These are phyloP conservation scores for Heteromyza rotundicornis DNA, from an alignment of 2,888 invertebrate genomes.

Conservation along the genomic window DNA sequence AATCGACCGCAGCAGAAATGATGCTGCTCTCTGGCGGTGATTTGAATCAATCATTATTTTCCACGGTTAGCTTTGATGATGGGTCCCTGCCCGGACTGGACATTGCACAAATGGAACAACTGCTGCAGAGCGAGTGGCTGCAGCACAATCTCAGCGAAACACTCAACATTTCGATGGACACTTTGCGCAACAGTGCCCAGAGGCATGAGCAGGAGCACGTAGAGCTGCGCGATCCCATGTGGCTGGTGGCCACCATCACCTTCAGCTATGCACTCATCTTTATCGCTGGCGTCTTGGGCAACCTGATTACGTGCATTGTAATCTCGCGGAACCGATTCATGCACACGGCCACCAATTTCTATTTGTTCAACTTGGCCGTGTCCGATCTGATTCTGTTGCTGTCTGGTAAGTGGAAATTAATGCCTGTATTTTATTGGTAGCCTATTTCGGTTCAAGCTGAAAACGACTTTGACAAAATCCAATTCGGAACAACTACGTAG, in stretches of 20 bases:
- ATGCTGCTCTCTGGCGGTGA: neutral
- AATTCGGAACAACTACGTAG: too few species aligned
- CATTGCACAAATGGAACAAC: neutral
- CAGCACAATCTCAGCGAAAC: slow-evolving; percentile 55
- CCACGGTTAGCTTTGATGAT: too few species aligned
- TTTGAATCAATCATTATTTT: neutral
- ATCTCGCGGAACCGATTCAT: slow-evolving; percentile 82
- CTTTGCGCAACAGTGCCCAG: slow-evolving; percentile 52
- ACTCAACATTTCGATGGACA: slow-evolving; percentile 56
- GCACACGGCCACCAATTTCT: slow-evolving; percentile 83
- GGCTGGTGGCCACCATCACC: slow-evolving; percentile 66
- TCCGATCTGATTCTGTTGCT: slow-evolving; percentile 80
- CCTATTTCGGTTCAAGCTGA: too few species aligned
- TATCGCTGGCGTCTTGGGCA: slow-evolving; percentile 79
- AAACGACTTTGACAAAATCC: too few species aligned
- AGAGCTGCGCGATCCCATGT: slow-evolving; percentile 32
- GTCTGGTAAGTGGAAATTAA: slow-evolving; percentile 66
- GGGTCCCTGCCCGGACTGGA: neutral
- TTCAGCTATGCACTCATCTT: slow-evolving; percentile 69
- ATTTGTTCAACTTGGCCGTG: slow-evolving; percentile 84
- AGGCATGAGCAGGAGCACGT: slow-evolving; percentile 30
- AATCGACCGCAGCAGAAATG: too few species aligned
- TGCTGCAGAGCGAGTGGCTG: slow-evolving; percentile 54
- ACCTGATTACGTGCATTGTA: slow-evolving; percentile 83
- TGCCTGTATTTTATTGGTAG: too few species aligned